phyloP scores from a whole-genome alignment of 2,888 invertebrate species.

The Spicauda simplicius region DNA sequence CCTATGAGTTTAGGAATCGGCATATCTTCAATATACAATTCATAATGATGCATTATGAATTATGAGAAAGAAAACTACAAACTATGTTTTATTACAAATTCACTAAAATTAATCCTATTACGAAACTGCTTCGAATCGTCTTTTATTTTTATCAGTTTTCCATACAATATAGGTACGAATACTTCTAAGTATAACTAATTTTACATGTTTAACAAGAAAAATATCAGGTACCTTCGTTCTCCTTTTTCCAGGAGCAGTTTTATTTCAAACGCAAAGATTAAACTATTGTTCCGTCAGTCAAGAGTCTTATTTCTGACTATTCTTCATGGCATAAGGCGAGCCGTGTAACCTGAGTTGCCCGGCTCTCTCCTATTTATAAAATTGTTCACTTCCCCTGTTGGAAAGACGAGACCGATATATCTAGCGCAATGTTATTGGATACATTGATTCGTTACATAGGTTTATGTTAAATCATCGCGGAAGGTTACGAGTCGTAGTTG shows the following conservation, averaged over 20 bases:
- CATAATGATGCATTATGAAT: too few relatives aligned
- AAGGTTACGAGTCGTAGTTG: background rate
- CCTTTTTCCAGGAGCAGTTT: constrained; percentile 60
- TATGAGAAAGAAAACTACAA: too few relatives aligned
- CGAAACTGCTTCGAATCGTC: too few relatives aligned
- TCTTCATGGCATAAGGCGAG: constrained; percentile 66
- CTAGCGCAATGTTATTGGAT: constrained; percentile 4
- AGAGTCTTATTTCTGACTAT: constrained; percentile 74
- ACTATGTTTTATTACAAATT: too few relatives aligned
- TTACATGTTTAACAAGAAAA: background rate
- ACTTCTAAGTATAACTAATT: too few relatives aligned
- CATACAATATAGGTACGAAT: too few relatives aligned
- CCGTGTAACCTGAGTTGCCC: constrained; percentile 65
- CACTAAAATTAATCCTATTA: too few relatives aligned
- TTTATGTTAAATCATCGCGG: background rate
- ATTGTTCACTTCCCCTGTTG: constrained; percentile 62
- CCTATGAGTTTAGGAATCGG: too few relatives aligned
- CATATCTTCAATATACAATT: too few relatives aligned
- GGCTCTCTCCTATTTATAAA: constrained; percentile 71
- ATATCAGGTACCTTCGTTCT: constrained; percentile 44
- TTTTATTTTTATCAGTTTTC: too few relatives aligned
- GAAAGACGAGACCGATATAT: constrained; percentile 64
- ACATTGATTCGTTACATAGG: background rate
- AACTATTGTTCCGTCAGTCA: constrained; percentile 77
- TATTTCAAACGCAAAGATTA: constrained; percentile 68